Base-by-base conservation (phyloP, 2,888 invertebrate species). In the Limenitis camilla region DNA sequence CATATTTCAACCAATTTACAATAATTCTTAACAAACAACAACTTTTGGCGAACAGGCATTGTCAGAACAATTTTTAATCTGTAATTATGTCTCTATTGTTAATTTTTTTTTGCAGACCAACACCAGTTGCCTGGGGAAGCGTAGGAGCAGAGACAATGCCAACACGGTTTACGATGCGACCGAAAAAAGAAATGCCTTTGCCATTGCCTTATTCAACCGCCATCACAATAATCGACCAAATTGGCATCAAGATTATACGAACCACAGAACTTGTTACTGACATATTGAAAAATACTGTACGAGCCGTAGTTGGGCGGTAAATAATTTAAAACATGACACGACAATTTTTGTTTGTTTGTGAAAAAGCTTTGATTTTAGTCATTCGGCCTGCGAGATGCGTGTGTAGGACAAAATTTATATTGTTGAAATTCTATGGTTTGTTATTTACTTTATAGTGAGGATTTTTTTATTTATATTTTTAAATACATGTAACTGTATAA, bases 191-290 rank as follows among this genome's bases (percentile, higher is more conserved):
- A 9, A 52, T 77, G 5, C 69, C 73, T 0, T 58, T 65, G 5
- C 69, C 73, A 0, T 58, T 65, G 0, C 70, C 78, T 0, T 81
- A 75, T 68, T 74, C 84, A 50, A 85, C 87, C 1, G 81, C 84
- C 45, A 80, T 83, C 48, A 86, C 87, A 1, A 57, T 88, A 58
- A 86, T 88, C 60, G 88, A 88, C 62, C 83, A 84, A 59, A 85
- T 88, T 56, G 83, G 87, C 2, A 78, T 77, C 70, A 88, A 88
- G 66, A 88, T 88, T 59, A 86, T 86, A 53, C 67, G 72, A 55
- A 88, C 88, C 6, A 88, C 88, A 0, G 87, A 88, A 58, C 75
- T 88, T 2, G 81, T 88, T 39, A 83, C 82, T 0, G 87, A 84
- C 39, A 63, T 89, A 27, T 58, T 89, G 7, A 82, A 68, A 57